Conservation (phyloP, 1,140 invertebrate genomes). For the Acromyrmex heyeri region DNA sequence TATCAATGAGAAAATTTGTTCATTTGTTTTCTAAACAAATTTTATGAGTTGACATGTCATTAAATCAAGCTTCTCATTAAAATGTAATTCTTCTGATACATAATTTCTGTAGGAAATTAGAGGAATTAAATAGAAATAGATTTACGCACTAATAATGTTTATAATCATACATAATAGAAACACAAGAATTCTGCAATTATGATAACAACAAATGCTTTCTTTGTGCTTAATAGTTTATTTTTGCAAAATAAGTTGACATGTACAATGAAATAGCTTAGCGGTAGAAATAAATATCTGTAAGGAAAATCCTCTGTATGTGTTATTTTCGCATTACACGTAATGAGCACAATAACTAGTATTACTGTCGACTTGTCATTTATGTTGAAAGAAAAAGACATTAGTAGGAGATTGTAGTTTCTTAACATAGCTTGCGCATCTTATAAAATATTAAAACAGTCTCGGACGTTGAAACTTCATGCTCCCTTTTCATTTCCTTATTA, state of each 20-base stretch:
- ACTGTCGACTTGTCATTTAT: slow-evolving; percentile 67
- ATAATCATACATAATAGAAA: background rate
- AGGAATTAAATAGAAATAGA: slow-evolving; percentile 3
- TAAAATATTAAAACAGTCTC: slow-evolving; percentile 54
- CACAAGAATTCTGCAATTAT: background rate
- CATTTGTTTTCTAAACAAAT: background rate
- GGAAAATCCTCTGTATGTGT: slow-evolving; percentile 25
- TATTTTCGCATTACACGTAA: slow-evolving; percentile 52
- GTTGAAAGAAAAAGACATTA: slow-evolving; percentile 1
- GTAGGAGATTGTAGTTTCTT: slow-evolving; percentile 13
- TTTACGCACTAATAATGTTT: background rate
- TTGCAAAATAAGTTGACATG: slow-evolving; percentile 86
- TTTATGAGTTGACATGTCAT: background rate
- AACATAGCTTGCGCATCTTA: slow-evolving; percentile 22
- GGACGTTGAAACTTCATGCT: slow-evolving; percentile 1
- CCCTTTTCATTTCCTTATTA: slow-evolving; percentile 19
- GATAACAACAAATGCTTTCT: slow-evolving; percentile 15
- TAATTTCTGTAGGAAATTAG: background rate
- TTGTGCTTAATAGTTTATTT: slow-evolving; percentile 81
- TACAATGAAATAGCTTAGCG: slow-evolving; percentile 81
- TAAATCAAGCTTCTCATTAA: slow-evolving; percentile 24
- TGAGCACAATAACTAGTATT: slow-evolving; percentile 72
- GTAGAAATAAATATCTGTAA: slow-evolving; percentile 78
- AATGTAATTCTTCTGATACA: background rate
- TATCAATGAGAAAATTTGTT: background rate